Evolutionary conservation across 2,113 vertebrate genomes (phyloP).

Genomic region (zebrafish (Danio rerio)): GRCz12tu NC_133197.1:20316001-20316500

Average conservation of each 20-base stretch:
- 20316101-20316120: background rate
- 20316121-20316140: conserved; percentile 45
- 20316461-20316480: background rate
- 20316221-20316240: too few relatives aligned
- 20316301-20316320: too few relatives aligned
- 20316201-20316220: background rate
- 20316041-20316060: conserved; percentile 56
- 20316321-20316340: too few relatives aligned
- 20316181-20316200: background rate
- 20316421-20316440: background rate
- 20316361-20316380: too few relatives aligned
- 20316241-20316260: too few relatives aligned
- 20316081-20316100: background rate
- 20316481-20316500: background rate
- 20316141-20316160: background rate
- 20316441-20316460: background rate
- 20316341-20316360: too few relatives aligned
- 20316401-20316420: background rate
- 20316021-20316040: conserved; percentile 79
- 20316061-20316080: conserved; percentile 13
- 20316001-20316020: conserved; percentile 85
- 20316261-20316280: too few relatives aligned
- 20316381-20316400: background rate
- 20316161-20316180: background rate
- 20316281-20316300: too few relatives aligned